Percentiles rank a stretch among this genome's conserved stretches.
Evolutionary conservation across 2,888 invertebrate species (phyloP).

Genomic region (Apoda limacodes): DNA sequence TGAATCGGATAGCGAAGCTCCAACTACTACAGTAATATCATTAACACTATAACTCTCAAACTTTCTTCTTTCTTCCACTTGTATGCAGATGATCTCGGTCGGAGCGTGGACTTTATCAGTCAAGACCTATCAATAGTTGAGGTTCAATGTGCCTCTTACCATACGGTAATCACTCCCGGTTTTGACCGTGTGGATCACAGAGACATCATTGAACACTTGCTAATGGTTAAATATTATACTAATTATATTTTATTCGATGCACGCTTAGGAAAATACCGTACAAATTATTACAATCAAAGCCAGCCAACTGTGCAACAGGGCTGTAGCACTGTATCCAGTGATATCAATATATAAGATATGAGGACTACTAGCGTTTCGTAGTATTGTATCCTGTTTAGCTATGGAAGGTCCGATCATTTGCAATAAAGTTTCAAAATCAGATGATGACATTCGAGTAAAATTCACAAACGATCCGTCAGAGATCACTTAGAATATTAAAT

Average conservation of each 20-base stretch:
- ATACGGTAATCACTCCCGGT: too few relatives aligned
- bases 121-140: too few relatives aligned
- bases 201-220: too few relatives aligned
- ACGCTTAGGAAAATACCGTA: slow-evolving; percentile 18
- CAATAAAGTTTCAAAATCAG: slow-evolving; percentile 21
- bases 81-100: too few relatives aligned
- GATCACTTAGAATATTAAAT: slow-evolving; percentile 15
- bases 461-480: slow-evolving; percentile 20
- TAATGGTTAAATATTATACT: slow-evolving; percentile 19
- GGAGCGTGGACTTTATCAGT: too few relatives aligned
- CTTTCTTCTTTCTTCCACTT: too few relatives aligned
- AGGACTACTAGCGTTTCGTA: slow-evolving; percentile 17
- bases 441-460: slow-evolving; percentile 15
- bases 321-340: slow-evolving; percentile 12
- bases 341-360: too few relatives aligned
- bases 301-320: slow-evolving; percentile 10
- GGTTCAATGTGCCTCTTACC: too few relatives aligned
- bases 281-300: slow-evolving; percentile 14
- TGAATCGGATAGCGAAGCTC: too few relatives aligned
- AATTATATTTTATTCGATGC: slow-evolving; percentile 19
- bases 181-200: too few relatives aligned
- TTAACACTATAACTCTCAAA: too few relatives aligned
- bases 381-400: slow-evolving; percentile 20
- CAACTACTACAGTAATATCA: too few relatives aligned
- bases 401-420: slow-evolving; percentile 19